Evolutionary conservation across 2,113 vertebrate genomes (phyloP).

Genomic region (Excalfactoria chinensis): DNA sequence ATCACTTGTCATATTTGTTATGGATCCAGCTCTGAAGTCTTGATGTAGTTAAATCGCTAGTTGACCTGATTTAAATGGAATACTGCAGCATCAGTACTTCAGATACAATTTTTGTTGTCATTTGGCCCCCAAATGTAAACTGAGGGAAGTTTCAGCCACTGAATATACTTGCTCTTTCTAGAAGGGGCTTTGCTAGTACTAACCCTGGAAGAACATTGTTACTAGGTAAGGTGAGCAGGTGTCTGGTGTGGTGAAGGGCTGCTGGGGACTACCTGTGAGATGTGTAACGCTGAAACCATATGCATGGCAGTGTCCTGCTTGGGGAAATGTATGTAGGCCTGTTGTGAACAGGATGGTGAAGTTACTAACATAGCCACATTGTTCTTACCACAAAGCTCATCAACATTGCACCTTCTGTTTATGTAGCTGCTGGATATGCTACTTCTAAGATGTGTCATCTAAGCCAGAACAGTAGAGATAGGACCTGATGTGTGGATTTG

Average conservation of each 20-base stretch:
- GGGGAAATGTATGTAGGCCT: background rate
- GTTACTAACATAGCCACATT: background rate
- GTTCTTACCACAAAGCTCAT: no score
- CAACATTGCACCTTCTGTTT: background rate
- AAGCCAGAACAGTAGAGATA: background rate
- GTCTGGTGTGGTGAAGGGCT: background rate
- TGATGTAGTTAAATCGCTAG: background rate
- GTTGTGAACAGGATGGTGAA: background rate
- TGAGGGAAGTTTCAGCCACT: background rate
- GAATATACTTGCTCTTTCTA: background rate
- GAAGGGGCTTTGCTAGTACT: background rate
- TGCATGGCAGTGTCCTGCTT: background rate
- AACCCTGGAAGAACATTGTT: background rate
- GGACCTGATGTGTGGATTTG: background rate
- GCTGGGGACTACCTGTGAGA: background rate
- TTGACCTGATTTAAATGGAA: slow-evolving; percentile 21
- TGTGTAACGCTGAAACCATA: background rate
- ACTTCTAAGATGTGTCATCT: background rate
- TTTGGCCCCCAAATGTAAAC: background rate
- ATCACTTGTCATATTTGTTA: background rate
- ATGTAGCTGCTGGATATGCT: background rate
- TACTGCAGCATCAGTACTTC: background rate
- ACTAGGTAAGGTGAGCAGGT: background rate
- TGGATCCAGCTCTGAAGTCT: background rate
- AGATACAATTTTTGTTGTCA: background rate